Percentiles rank a stretch among this genome's conserved stretches.
Evolutionary conservation across 2,888 invertebrate species (phyloP).

Genomic region (Macrophya alboannulata): DNA sequence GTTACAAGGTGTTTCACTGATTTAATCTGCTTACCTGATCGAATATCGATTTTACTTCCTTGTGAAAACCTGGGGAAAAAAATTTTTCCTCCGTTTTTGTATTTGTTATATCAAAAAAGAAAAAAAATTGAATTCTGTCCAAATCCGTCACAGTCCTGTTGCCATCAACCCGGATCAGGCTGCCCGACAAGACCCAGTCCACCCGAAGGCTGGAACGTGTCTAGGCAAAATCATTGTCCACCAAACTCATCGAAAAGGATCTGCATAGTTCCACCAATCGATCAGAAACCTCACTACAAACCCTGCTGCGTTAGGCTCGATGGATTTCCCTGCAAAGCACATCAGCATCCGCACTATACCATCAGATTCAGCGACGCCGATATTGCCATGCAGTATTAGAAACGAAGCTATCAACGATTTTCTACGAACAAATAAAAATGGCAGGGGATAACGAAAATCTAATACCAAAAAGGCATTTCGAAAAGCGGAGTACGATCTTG

Average conservation of each 20-base stretch:
- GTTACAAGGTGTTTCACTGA: background rate
- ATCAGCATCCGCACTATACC: slow-evolving; percentile 63
- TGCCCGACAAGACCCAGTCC: slow-evolving; percentile 64
- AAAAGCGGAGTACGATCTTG: background rate
- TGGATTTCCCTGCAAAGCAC: slow-evolving; percentile 69
- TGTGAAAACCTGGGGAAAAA: background rate
- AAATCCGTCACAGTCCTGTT: slow-evolving; percentile 34
- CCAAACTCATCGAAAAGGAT: slow-evolving; percentile 64
- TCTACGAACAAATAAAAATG: background rate
- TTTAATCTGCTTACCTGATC: background rate
- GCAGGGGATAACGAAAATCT: slow-evolving; percentile 43
- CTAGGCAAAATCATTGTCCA: slow-evolving; percentile 64
- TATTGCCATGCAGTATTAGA: slow-evolving; percentile 66
- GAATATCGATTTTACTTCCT: slow-evolving; percentile 9
- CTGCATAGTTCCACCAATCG: slow-evolving; percentile 68
- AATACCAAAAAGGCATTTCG: background rate
- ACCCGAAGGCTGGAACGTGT: slow-evolving; percentile 56
- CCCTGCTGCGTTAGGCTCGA: slow-evolving; percentile 72
- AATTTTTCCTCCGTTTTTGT: background rate
- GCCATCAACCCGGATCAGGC: slow-evolving; percentile 62
- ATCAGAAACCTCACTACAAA: slow-evolving; percentile 68
- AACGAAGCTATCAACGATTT: background rate
- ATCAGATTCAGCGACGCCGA: slow-evolving; percentile 67
- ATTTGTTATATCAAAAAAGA: too few relatives aligned
- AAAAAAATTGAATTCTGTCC: background rate